Conservation (phyloP, 2,113 vertebrate genomes). For the Hydrolagus affinis region DNA sequence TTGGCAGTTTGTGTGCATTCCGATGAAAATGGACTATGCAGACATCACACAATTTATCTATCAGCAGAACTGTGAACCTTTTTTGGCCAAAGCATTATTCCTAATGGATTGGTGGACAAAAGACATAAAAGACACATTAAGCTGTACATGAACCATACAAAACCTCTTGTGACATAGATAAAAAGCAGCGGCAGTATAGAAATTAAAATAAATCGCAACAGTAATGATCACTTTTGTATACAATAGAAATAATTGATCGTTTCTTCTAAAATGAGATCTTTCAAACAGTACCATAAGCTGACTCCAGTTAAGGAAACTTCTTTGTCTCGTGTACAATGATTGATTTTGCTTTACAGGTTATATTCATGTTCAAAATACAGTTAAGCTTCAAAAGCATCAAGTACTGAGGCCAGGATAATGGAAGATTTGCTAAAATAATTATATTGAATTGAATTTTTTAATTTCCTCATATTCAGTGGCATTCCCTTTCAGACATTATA, state of each 20-base stretch:
- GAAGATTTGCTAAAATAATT: neutral
- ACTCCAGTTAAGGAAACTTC: neutral
- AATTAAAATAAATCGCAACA: neutral
- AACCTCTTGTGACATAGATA: neutral
- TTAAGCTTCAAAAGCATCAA: neutral
- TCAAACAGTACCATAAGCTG: neutral
- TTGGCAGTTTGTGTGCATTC: slow-evolving; percentile 27
- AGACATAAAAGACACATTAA: neutral
- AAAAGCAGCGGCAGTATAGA: neutral
- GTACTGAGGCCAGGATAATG: neutral
- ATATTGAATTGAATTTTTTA: neutral
- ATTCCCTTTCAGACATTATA: neutral
- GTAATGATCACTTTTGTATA: neutral
- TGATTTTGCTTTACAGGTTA: neutral
- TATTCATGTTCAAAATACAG: neutral
- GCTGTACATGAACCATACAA: neutral
- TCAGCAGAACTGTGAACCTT: no score
- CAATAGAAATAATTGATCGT: neutral
- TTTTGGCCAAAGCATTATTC: neutral
- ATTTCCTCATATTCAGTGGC: neutral
- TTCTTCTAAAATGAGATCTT: neutral
- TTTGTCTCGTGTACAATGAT: neutral
- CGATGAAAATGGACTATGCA: slow-evolving; percentile 1
- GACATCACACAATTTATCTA: slow-evolving; percentile 16
- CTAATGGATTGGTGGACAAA: neutral